A percentile compares a stretch with the other conserved stretches of the same genome.
Evolutionary conservation across 2,113 vertebrate species (phyloP).

Genomic region (Stegastes partitus): DNA sequence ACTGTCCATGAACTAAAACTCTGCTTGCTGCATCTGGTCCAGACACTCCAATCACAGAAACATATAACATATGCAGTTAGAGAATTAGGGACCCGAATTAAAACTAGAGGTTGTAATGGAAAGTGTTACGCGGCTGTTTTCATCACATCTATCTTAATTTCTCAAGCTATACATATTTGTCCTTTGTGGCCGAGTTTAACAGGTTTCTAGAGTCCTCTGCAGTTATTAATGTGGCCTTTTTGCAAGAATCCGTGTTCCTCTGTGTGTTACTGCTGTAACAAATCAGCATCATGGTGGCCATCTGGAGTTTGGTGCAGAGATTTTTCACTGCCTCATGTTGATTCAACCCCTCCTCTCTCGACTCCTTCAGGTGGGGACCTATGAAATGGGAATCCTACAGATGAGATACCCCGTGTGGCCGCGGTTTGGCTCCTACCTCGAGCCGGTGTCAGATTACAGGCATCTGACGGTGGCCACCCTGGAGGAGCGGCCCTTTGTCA

Average conservation of each 20-base stretch:
- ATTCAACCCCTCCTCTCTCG: background rate
- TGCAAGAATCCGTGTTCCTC: background rate
- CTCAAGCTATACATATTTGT: background rate
- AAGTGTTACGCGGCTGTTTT: no score
- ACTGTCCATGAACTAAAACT: constrained; percentile 18
- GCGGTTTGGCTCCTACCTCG: constrained; percentile 91
- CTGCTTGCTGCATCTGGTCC: background rate
- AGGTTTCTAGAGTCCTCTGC: background rate
- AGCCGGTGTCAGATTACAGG: constrained; percentile 92
- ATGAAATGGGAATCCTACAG: constrained; percentile 92
- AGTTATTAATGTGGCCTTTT: constrained; percentile 10
- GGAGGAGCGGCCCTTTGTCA: constrained; percentile 97
- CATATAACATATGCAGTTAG: background rate
- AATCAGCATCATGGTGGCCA: constrained; percentile 14
- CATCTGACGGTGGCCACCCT: constrained; percentile 97
- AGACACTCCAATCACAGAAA: constrained; percentile 21
- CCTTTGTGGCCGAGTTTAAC: background rate
- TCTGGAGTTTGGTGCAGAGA: constrained; percentile 31
- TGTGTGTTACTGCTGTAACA: constrained; percentile 2
- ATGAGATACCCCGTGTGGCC: constrained; percentile 99
- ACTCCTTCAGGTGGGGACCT: constrained; percentile 91
- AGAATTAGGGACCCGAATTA: constrained; percentile 8
- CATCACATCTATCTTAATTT: no score
- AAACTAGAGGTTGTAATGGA: no score
- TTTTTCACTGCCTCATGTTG: constrained; percentile 9